A percentile compares a stretch with the other conserved stretches of the same genome.
Conservation (phyloP, 2,888 invertebrate species). For the Lydus trimaculatus region DNA sequence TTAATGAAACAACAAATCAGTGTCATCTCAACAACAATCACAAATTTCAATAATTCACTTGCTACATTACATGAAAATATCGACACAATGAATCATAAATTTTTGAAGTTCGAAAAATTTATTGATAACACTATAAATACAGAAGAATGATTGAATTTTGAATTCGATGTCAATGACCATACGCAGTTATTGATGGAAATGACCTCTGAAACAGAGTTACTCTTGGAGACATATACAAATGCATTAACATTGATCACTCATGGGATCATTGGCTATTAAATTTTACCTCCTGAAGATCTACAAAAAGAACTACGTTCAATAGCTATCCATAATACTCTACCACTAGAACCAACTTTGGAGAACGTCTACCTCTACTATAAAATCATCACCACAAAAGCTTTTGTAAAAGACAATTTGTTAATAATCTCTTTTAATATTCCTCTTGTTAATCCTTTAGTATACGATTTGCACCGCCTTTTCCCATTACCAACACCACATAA, state of each 20-base stretch:
- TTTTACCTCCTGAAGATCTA: neutral
- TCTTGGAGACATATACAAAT: neutral
- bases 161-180: neutral
- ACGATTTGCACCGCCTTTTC: neutral
- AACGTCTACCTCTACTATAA: neutral
- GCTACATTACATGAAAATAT: neutral
- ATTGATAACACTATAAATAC: neutral
- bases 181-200: neutral
- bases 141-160: neutral
- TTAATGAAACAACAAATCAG: neutral
- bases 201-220: neutral
- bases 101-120: neutral
- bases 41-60: neutral
- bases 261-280: neutral
- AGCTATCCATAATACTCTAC: neutral
- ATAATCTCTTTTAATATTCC: neutral
- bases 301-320: neutral
- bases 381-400: neutral
- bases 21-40: neutral
- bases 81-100: neutral
- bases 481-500: neutral
- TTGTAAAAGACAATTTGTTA: neutral
- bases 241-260: neutral
- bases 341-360: neutral
- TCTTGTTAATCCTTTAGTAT: neutral